phyloP scores from a whole-genome alignment of 2,113 vertebrate species.

The Cottus gobio region DNA sequence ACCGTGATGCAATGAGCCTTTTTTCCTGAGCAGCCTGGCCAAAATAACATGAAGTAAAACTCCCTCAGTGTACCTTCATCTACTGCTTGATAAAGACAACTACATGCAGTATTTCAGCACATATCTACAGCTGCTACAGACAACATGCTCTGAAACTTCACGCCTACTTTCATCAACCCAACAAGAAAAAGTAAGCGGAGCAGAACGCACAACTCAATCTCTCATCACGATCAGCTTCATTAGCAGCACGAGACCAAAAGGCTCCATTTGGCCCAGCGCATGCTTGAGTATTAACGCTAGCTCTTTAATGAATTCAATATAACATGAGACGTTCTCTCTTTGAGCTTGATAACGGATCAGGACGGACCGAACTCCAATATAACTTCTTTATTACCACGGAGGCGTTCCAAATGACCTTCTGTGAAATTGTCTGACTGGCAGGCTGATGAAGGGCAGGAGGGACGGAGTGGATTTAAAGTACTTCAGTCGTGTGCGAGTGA shows the following conservation, averaged over 20 bases:
- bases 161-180: conserved; percentile 21
- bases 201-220: conserved; percentile 5
- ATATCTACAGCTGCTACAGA: not conserved
- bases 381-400: conserved; percentile 50
- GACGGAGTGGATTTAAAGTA: conserved; percentile 32
- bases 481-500: not conserved
- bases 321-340: conserved; percentile 17
- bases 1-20: not conserved
- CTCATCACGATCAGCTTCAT: conserved; percentile 36
- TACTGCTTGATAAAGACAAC: conserved; percentile 6
- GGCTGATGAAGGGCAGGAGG: conserved; percentile 31
- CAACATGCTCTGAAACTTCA: not conserved
- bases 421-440: conserved; percentile 43
- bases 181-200: conserved; percentile 2
- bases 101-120: too few species aligned
- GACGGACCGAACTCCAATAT: conserved; percentile 39
- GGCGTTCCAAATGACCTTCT: conserved; percentile 52
- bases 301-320: conserved; percentile 19
- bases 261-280: conserved; percentile 15
- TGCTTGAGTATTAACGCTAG: not conserved
- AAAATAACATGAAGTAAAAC: not conserved
- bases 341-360: conserved; percentile 17
- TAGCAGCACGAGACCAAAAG: conserved; percentile 6
- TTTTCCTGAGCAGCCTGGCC: not conserved
- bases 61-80: not conserved